A percentile compares a stretch with the other conserved stretches of the same genome.
These are phyloP conservation scores for Netelia virgata DNA, from an alignment of 2,888 invertebrate genomes.

Conservation along the genomic window DNA sequence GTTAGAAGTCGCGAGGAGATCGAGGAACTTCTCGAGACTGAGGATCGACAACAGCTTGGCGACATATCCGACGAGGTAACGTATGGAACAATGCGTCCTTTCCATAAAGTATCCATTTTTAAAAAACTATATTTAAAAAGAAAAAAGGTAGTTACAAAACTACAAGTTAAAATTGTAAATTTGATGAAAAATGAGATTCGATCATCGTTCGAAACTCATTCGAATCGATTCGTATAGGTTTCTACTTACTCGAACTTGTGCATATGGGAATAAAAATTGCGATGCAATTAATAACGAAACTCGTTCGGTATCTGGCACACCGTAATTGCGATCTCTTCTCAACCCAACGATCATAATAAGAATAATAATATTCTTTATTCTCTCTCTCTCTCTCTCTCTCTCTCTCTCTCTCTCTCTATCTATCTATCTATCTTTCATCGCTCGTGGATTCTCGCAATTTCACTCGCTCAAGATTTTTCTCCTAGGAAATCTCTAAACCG, in stretches of 20 bases:
- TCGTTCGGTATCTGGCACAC: constrained; percentile 13
- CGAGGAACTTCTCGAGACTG: constrained; percentile 93
- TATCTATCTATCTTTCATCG: background rate
- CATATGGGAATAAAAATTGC: background rate
- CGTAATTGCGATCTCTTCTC: constrained; percentile 1
- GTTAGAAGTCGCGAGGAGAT: constrained; percentile 93
- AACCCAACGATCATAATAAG: constrained; percentile 12
- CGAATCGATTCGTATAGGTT: background rate
- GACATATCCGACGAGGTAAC: constrained; percentile 94
- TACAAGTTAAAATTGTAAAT: too few species aligned
- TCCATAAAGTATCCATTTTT: too few species aligned
- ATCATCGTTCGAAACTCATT: background rate
- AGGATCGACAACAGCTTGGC: constrained; percentile 93
- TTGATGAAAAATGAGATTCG: too few species aligned
- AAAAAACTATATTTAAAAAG: too few species aligned
- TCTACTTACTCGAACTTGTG: background rate
- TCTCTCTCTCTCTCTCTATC: too few species aligned
- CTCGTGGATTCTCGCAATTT: background rate
- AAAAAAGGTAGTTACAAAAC: too few species aligned
- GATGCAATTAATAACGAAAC: constrained; percentile 12
- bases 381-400: too few species aligned
- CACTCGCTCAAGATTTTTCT: constrained; percentile 33
- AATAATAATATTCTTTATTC: constrained; percentile 14
- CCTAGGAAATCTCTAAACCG: constrained; percentile 23
- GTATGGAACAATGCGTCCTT: constrained; percentile 6